Conservation (phyloP, 1,140 invertebrate genomes). For the Pseudomyrmex gracilis region DNA sequence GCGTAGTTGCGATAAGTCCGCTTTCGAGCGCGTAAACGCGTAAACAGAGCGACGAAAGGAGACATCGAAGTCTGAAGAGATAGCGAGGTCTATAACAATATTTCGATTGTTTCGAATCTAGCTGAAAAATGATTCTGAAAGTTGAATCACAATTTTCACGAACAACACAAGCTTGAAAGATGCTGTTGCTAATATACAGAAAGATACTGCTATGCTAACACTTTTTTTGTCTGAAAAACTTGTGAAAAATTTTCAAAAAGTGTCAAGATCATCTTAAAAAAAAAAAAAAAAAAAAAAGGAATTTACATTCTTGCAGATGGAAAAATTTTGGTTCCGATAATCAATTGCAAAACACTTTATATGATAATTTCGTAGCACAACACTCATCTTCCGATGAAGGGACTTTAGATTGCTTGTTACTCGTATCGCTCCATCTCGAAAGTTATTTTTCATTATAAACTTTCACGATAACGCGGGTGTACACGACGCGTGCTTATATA, state of each 20-base stretch:
- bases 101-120: no score
- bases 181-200: no score
- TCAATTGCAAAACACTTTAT: background rate
- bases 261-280: background rate
- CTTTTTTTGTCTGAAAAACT: no score
- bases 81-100: no score
- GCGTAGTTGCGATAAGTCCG: background rate
- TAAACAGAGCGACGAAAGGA: no score
- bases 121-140: no score
- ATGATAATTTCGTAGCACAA: background rate
- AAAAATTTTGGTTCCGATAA: background rate
- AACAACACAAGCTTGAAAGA: no score
- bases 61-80: no score
- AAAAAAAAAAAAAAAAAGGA: background rate
- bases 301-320: background rate
- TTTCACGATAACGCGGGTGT: conserved; percentile 45
- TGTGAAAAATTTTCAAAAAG: background rate
- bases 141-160: no score
- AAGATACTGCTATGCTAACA: no score
- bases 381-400: background rate
- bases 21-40: background rate
- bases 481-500: background rate
- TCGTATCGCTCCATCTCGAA: conserved; percentile 19
- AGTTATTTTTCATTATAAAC: conserved; percentile 29
- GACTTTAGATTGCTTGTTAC: background rate